Percentiles rank a stretch among this genome's conserved stretches.
Conservation (phyloP, 1,140 invertebrate genomes). For the Cheumatopsyche charites region DNA sequence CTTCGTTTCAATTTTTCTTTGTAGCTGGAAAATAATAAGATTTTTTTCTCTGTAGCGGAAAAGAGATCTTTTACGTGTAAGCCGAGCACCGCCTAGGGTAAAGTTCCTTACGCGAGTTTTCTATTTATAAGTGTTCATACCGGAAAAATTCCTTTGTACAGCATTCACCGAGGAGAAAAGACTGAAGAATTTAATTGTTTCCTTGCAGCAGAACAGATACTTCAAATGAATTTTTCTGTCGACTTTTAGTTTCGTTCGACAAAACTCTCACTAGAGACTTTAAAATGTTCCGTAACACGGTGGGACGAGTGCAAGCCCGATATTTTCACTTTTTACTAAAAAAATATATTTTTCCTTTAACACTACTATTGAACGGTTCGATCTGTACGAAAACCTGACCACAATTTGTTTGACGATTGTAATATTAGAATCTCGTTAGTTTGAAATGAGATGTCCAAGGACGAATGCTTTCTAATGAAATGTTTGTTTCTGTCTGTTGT, state of each 20-base stretch:
- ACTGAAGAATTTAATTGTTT: conserved; percentile 4
- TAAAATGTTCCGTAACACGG: conserved; percentile 20
- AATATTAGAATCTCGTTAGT: conserved; percentile 6
- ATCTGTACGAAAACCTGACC: conserved; percentile 34
- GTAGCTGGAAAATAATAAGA: too few species aligned
- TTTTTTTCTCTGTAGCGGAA: too few species aligned
- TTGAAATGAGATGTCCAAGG: conserved; percentile 41
- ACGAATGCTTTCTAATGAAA: conserved; percentile 47
- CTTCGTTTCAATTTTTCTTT: too few species aligned
- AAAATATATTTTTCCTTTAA: too few species aligned
- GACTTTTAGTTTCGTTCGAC: background rate
- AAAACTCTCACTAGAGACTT: background rate
- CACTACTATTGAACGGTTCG: background rate
- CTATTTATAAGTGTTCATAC: background rate
- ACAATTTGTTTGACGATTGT: conserved; percentile 45
- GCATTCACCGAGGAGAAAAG: background rate
- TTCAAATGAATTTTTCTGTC: background rate
- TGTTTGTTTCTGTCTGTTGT: conserved; percentile 64
- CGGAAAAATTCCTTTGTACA: conserved; percentile 13
- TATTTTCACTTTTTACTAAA: conserved; percentile 6
- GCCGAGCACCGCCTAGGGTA: too few species aligned
- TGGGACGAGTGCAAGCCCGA: conserved; percentile 31
- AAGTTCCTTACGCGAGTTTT: too few species aligned
- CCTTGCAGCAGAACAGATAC: background rate
- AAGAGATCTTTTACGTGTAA: too few species aligned